A percentile compares a stretch with the other conserved stretches of the same genome.
These are phyloP conservation scores for Bugulina stolonifera DNA, from an alignment of 2,888 invertebrate genomes.

Conservation along the genomic window DNA sequence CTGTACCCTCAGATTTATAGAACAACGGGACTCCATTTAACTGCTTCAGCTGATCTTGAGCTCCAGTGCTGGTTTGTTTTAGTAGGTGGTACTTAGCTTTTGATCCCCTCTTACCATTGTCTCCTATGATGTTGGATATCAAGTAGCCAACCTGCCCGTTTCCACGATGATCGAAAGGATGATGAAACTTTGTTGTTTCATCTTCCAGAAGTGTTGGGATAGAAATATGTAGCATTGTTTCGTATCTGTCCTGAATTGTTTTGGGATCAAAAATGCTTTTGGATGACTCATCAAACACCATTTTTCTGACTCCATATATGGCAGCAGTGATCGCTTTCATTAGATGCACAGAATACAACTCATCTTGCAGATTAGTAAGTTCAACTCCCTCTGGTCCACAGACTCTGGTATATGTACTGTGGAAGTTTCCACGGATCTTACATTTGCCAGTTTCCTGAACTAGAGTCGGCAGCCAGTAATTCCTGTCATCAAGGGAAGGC, in stretches of 20 bases:
- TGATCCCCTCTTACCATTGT: not conserved
- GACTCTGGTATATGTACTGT: not conserved
- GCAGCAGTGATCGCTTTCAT: conserved; percentile 2
- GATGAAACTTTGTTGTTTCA: not conserved
- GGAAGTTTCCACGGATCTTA: conserved; percentile 15
- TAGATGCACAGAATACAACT: conserved; percentile 2
- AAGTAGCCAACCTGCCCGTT: conserved; percentile 3
- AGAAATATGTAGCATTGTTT: not conserved
- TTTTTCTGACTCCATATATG: not conserved
- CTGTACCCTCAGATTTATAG: not conserved
- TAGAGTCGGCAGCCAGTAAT: conserved; percentile 5
- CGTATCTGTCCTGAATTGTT: not conserved
- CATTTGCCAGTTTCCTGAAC: not conserved
- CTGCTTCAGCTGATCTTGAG: not conserved
- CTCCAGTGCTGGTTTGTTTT: not conserved
- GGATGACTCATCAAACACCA: not conserved
- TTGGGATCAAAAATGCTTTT: not conserved
- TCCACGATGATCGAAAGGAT: not conserved
- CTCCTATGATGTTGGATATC: not conserved
- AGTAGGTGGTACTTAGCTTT: not conserved
- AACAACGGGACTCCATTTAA: not conserved
- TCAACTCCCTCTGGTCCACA: not conserved
- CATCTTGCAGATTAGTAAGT: not conserved
- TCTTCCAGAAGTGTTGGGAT: not conserved
- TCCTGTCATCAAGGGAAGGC: not conserved